phyloP scores from a whole-genome alignment of 2,888 invertebrate genomes.

The Amphipoea lucens region DNA sequence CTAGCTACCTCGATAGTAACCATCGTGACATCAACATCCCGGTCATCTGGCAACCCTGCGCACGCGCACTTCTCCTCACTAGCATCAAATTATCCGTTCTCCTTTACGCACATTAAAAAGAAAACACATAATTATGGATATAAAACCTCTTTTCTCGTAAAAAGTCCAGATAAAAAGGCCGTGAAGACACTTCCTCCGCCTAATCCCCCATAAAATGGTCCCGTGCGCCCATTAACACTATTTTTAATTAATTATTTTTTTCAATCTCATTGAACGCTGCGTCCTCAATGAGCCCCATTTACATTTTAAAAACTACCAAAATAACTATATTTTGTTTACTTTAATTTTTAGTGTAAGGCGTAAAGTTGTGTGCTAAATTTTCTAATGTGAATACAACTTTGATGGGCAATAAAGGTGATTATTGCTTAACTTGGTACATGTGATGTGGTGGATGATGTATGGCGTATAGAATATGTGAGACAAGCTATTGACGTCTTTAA shows the following conservation, averaged over 20 bases:
- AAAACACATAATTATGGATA: conserved; percentile 87
- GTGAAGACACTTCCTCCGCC: conserved; percentile 85
- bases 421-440: conserved; percentile 71
- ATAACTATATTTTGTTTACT: conserved; percentile 86
- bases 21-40: conserved; percentile 50
- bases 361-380: conserved; percentile 87
- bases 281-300: conserved; percentile 88
- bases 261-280: conserved; percentile 86
- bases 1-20: conserved; percentile 15
- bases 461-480: conserved; percentile 71
- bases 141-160: conserved; percentile 88
- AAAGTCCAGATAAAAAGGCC: conserved; percentile 87
- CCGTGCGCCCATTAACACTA: conserved; percentile 86
- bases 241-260: conserved; percentile 78
- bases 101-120: conserved; percentile 81
- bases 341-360: conserved; percentile 82
- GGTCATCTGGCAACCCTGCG: conserved; percentile 65
- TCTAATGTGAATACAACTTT: conserved; percentile 79
- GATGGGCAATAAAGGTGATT: conserved; percentile 74
- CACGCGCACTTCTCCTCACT: conserved; percentile 73
- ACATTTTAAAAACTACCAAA: conserved; percentile 85
- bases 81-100: conserved; percentile 82
- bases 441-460: conserved; percentile 75
- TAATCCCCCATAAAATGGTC: conserved; percentile 85
- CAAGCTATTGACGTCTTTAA: conserved; percentile 89